phyloP scores from a whole-genome alignment of 2,113 vertebrate species.

The Podarcis muralis region DNA sequence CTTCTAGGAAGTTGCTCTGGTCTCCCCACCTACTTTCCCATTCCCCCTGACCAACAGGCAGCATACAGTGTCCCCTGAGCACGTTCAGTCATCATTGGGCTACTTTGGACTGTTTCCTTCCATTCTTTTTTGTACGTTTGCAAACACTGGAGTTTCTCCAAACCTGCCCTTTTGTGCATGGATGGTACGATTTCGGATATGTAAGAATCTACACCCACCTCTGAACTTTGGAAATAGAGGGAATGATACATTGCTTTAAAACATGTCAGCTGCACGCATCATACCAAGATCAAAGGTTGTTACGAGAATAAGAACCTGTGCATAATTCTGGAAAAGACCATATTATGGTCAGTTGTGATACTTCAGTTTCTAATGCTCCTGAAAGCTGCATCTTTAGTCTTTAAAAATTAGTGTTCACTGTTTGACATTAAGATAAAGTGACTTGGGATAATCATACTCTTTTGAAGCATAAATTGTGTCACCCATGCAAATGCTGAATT shows the following conservation, averaged over 20 bases:
- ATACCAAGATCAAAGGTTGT: background rate
- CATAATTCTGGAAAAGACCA: background rate
- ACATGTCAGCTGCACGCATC: background rate
- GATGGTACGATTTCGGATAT: too few species aligned
- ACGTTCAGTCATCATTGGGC: background rate
- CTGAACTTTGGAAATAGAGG: background rate
- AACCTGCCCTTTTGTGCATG: too few species aligned
- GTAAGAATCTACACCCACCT: too few species aligned
- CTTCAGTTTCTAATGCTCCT: background rate
- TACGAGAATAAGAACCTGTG: background rate
- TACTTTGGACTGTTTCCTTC: background rate
- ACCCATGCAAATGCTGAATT: conserved; percentile 35
- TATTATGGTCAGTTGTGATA: background rate
- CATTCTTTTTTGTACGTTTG: background rate
- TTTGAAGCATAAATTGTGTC: conserved; percentile 34
- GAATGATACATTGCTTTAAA: too few species aligned
- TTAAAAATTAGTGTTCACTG: background rate
- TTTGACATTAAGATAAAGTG: conserved; percentile 22
- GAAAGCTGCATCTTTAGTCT: background rate
- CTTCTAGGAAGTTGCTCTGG: background rate
- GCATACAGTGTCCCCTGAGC: background rate
- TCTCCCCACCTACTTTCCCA: background rate
- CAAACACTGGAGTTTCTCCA: background rate
- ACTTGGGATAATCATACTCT: conserved; percentile 5
- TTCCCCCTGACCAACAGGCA: background rate